Evolutionary conservation across 2,888 invertebrate species (phyloP), one percentile per base, ranked within the genome.

Genomic region (Ochropacha duplaris): DNA sequence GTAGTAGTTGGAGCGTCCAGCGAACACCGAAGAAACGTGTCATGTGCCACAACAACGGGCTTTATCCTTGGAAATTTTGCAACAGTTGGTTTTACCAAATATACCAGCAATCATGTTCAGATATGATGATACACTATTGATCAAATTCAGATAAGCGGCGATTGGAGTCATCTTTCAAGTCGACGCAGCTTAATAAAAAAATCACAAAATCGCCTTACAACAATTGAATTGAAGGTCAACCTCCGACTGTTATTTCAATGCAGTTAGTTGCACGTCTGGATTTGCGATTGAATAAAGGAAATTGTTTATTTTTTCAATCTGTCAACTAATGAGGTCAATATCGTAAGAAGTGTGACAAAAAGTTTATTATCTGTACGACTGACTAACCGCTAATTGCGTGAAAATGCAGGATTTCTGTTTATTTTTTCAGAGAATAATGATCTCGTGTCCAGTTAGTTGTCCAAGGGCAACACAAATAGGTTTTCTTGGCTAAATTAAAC

Each of bases 291-390:
- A 74, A 71, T 76, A 73, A 78, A 84, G 81, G 83, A 86, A 87
- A 84, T 81, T 71, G 69, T 52, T 52, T 60, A 72, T 81, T 80
- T 83, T 80, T 86, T 81, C 76, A 78, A 78, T 79, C 76, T 73
- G 69, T 69, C 77, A 71, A 68, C 74, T 78, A 86, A 84, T 82
- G 81, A 89, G 87, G 88, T 72, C 77, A 72, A 66, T 71, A 75
- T 69, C 64, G 78, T 80, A 90, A 89, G 79, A 90, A 89, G 68
- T 75, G 56, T 69, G 59, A 80, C 76, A 89, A 90, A 87, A 88
- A 88, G 69, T 59, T 64, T 68, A 75, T 77, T 78, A 78, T 68
- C 70, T 64, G 73, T 76, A 65, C 82, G 77, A 81, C 69, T 83
- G 81, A 76, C 79, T 81, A 81, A 80, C 73, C 78, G 67, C 82